Conservation (phyloP, 2,797 vertebrate genomes). For the Denticeps clupeoides region DNA sequence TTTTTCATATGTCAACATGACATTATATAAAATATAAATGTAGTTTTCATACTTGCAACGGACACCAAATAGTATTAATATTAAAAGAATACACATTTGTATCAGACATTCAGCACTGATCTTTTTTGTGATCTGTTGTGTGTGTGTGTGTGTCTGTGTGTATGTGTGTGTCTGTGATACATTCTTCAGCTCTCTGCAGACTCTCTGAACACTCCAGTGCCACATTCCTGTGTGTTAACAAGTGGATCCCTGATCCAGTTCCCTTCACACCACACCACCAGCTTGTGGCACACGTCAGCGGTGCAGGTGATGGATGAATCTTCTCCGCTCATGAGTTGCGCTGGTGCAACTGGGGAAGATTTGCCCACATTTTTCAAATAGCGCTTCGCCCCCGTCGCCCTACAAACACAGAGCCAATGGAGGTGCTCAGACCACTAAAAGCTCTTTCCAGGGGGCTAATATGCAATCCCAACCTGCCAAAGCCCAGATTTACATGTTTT, state of each 20-base stretch:
- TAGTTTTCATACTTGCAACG: too few species aligned
- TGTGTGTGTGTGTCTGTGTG: conserved; percentile 24
- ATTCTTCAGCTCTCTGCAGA: conserved; percentile 35
- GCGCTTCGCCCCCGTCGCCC: too few species aligned
- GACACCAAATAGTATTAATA: too few species aligned
- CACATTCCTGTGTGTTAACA: conserved; percentile 44
- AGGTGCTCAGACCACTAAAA: background rate
- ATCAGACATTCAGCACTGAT: too few species aligned
- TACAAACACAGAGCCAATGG: too few species aligned
- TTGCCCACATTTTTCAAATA: too few species aligned
- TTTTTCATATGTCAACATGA: too few species aligned
- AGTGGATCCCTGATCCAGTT: conserved; percentile 41
- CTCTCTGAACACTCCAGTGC: conserved; percentile 34
- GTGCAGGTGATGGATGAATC: conserved; percentile 38
- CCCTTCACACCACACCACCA: conserved; percentile 27
- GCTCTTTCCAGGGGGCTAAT: background rate
- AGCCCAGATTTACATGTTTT: conserved; percentile 32
- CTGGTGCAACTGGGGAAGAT: too few species aligned
- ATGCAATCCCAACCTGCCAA: conserved; percentile 8
- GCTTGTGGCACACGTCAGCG: conserved; percentile 39
- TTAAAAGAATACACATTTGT: too few species aligned
- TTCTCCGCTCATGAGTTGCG: too few species aligned
- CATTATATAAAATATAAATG: too few species aligned
- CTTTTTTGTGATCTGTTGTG: conserved; percentile 21
- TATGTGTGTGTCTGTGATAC: conserved; percentile 10